phyloP scores from a whole-genome alignment of 2,113 vertebrate genomes.

The Pampusana beccarii region DNA sequence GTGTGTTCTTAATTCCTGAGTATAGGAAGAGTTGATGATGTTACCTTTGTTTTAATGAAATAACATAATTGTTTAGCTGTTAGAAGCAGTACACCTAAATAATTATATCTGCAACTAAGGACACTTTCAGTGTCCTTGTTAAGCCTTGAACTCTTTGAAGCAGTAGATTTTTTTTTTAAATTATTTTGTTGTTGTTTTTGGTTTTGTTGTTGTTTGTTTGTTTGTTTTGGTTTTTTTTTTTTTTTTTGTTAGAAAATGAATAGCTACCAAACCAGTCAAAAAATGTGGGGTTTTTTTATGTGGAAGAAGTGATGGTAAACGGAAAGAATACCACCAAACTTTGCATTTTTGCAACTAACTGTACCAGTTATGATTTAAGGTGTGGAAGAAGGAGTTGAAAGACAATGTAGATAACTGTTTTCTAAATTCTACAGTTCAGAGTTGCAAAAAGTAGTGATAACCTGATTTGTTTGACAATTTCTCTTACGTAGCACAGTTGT shows the following conservation, averaged over 20 bases:
- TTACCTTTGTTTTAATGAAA: background rate
- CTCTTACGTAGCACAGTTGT: background rate
- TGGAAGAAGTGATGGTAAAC: background rate
- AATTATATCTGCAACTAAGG: background rate
- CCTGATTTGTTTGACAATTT: background rate
- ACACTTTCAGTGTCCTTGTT: fast-evolving
- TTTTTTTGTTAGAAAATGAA: background rate
- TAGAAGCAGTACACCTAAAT: background rate
- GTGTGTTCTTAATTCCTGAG: background rate
- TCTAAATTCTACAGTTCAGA: background rate
- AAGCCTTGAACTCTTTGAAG: background rate
- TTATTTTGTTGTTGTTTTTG: too few relatives aligned
- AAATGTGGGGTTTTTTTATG: background rate
- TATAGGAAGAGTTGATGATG: fast-evolving
- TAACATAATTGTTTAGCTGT: background rate
- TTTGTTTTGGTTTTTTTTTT: too few relatives aligned
- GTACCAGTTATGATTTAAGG: background rate
- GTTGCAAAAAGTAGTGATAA: background rate
- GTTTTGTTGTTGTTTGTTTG: too few relatives aligned
- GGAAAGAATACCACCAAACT: background rate
- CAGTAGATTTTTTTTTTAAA: too few relatives aligned
- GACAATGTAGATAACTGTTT: background rate
- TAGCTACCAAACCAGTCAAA: background rate
- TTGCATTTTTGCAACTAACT: background rate
- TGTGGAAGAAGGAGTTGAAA: background rate